Conservation (phyloP, 1,140 invertebrate genomes). For the Diplogasteroides magnus region DNA sequence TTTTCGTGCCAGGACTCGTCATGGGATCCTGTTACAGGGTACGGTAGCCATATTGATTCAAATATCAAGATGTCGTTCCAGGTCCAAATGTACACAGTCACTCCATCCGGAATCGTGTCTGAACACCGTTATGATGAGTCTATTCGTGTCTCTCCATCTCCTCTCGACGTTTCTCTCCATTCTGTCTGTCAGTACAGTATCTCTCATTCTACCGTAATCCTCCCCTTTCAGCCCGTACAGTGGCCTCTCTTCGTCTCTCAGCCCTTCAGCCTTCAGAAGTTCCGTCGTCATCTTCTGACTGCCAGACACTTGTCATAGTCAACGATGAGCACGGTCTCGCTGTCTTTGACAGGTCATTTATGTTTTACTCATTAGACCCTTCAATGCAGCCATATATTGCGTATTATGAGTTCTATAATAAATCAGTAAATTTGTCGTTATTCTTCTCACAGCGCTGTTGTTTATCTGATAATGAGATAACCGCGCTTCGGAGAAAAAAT, state of each 20-base stretch:
- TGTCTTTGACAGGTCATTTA: neutral
- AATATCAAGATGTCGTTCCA: neutral
- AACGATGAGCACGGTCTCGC: neutral
- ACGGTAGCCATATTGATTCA: neutral
- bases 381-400: neutral
- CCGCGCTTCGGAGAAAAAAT: no score
- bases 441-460: no score
- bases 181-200: neutral
- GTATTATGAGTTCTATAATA: no score
- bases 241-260: neutral
- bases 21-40: slow-evolving; percentile 50
- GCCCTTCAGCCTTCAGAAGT: neutral
- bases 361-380: neutral
- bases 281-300: no score
- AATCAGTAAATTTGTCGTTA: no score
- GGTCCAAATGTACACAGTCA: slow-evolving; percentile 51
- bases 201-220: no score
- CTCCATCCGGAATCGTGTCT: slow-evolving; percentile 51
- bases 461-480: no score
- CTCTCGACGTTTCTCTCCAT: slow-evolving; percentile 37
- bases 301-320: neutral
- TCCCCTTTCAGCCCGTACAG: neutral
- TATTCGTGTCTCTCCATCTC: slow-evolving; percentile 38
- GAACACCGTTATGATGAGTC: slow-evolving; percentile 43
- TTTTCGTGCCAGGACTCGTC: slow-evolving; percentile 35